Percentiles rank a stretch among this genome's conserved stretches.
Evolutionary conservation across 2,113 vertebrate genomes (phyloP).

Genomic region (Mandrillus leucophaeus): DNA sequence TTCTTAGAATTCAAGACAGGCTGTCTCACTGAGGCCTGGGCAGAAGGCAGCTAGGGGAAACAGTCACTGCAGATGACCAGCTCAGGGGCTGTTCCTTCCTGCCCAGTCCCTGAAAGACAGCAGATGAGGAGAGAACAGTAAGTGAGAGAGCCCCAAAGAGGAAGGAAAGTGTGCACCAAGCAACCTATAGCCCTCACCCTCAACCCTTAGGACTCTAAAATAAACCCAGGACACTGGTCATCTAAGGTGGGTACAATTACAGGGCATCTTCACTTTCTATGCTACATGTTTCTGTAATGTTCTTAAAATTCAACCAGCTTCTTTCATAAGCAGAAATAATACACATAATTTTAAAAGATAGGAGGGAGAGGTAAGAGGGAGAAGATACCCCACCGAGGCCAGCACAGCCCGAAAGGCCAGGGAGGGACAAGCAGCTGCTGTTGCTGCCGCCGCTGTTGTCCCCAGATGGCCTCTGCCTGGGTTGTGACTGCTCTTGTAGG

Average conservation of each 20-base stretch:
- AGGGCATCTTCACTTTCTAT: not conserved
- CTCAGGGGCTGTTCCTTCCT: not conserved
- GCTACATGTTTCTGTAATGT: not conserved
- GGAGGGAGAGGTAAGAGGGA: too few species aligned
- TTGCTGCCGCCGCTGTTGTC: not conserved
- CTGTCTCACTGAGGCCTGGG: not conserved
- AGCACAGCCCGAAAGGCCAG: not conserved
- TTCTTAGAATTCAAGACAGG: not conserved
- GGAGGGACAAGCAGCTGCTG: not conserved
- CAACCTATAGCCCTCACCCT: not conserved
- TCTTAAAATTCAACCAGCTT: not conserved
- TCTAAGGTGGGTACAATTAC: not conserved
- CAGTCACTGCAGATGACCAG: not conserved
- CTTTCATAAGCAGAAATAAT: not conserved
- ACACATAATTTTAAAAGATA: not conserved
- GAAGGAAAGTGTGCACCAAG: not conserved
- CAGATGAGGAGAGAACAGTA: not conserved
- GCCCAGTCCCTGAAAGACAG: not conserved
- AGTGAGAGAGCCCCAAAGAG: not conserved
- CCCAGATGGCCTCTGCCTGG: not conserved
- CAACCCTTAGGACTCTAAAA: not conserved
- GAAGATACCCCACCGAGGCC: not conserved
- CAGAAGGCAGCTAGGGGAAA: not conserved
- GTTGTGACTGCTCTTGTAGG: not conserved
- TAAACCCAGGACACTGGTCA: not conserved